Base-by-base conservation (phyloP, 2,113 vertebrate species). In the Alligator sinensis region DNA sequence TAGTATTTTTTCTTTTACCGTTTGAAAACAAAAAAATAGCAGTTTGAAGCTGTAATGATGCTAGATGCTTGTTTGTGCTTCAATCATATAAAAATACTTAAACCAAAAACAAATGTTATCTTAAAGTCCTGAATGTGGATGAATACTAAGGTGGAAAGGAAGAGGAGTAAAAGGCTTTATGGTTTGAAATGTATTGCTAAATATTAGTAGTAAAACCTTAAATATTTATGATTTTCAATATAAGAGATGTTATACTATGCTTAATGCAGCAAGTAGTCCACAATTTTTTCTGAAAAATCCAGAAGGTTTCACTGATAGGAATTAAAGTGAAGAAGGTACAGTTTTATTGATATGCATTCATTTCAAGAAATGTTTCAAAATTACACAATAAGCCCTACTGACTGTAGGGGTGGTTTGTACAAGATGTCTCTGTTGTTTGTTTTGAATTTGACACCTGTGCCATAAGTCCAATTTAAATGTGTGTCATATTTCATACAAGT, bases 21-120 rank as follows among this genome's bases (percentile, higher is more conserved):
- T 82, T 34, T 92, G 80, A 94, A 95, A 96, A 97, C 93, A 90
- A 92, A 96, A 96, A 95, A 62, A 77, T 68, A 92, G 72, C 63
- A 47, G 47, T 47, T 77, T 77, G 80, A 95, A 79, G 77, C 82
- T 87, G 90, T 92, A 82, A 94, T 94, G 22, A 62, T 60, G 24
- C 94, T 90, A 96, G 93, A 84, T 85, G 89, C 15, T 94, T 70
- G 9, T 86, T 91, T 85, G 60, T 88, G 30, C 88, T 94, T 82
- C 93, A 96, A 63, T 86, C 64, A 92, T 96, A 96, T 24, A 95
- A 96, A 96, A 70, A 87, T 27, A 25, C 24, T 87, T 92, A 89
- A 61, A 88, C 74, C 34, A 34, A 34, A 34, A 34, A 34, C 34
- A 34, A 34, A 34, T 34, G 34, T 94, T 83, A 79, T 76, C 87